Conservation (phyloP, 2,797 vertebrate species). For the Petrocephalus sullivani region DNA sequence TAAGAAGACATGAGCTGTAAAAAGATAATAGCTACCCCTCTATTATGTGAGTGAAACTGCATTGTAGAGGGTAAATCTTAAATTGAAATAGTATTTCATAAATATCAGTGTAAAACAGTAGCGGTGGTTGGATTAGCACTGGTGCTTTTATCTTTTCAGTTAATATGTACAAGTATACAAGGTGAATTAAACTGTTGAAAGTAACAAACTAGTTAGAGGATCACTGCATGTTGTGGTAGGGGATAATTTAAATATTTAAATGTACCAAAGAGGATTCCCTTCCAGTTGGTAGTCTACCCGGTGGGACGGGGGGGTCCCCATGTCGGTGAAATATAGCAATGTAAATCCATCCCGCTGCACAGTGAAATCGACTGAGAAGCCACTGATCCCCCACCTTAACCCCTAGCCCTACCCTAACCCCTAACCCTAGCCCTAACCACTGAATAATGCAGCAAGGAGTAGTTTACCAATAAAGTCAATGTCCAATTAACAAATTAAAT, state of each 20-base stretch:
- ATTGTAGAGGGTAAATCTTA: neutral
- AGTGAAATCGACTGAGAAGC: neutral
- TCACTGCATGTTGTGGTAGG: neutral
- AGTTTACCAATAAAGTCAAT: neutral
- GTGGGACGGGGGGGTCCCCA: neutral
- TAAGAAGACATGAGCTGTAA: neutral
- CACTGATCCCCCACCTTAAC: neutral
- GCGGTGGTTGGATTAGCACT: neutral
- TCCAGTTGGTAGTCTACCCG: neutral
- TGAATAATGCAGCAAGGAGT: neutral
- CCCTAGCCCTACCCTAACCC: no score
- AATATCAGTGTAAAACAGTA: neutral
- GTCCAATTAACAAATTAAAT: slow-evolving; percentile 12
- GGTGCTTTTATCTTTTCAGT: neutral
- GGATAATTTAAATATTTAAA: neutral
- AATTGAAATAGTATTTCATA: neutral
- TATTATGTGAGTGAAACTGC: neutral
- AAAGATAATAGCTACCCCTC: neutral
- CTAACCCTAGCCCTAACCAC: neutral
- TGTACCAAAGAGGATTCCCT: neutral
- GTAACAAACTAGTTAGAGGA: neutral
- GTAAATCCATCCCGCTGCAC: neutral
- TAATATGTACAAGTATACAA: neutral
- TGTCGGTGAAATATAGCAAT: neutral
- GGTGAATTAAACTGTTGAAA: neutral